Percentiles rank a stretch among this genome's conserved stretches.
These are phyloP conservation scores for Maconellicoccus hirsutus DNA, from an alignment of 1,140 invertebrate genomes.

Conservation along the genomic window DNA sequence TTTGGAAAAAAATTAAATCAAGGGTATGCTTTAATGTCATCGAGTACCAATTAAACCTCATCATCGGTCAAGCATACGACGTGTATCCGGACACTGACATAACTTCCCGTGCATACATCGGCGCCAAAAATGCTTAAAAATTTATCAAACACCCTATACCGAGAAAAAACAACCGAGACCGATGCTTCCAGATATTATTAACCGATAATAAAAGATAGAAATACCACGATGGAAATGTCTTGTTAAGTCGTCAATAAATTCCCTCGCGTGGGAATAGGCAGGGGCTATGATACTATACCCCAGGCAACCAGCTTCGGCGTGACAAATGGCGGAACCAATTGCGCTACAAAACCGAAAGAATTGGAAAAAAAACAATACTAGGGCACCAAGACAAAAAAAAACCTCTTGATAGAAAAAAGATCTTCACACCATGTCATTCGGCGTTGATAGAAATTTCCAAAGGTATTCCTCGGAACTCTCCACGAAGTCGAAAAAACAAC, in stretches of 20 bases:
- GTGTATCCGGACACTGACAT: background rate
- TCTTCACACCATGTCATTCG: background rate
- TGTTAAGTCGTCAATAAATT: constrained; percentile 5
- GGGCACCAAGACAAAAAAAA: background rate
- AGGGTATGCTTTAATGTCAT: no score
- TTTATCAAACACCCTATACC: background rate
- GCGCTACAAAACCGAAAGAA: background rate
- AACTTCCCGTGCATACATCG: background rate
- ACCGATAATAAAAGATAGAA: background rate
- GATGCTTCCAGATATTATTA: background rate
- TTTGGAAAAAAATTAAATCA: no score
- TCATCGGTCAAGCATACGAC: no score
- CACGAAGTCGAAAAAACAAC: no score
- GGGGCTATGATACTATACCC: background rate
- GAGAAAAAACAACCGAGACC: background rate
- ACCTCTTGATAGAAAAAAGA: background rate
- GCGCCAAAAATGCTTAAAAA: background rate
- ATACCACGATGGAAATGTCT: constrained; percentile 2
- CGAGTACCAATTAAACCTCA: no score
- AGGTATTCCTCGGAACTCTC: no score
- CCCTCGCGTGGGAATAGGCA: constrained; percentile 6
- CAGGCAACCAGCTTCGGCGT: background rate
- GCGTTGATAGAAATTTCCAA: background rate
- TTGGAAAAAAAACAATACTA: background rate
- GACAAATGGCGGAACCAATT: background rate